Evolutionary conservation across 2,113 vertebrate species (phyloP), one percentile per base, ranked within the genome.

Genomic region (Malurus alboscapulatus): DNA sequence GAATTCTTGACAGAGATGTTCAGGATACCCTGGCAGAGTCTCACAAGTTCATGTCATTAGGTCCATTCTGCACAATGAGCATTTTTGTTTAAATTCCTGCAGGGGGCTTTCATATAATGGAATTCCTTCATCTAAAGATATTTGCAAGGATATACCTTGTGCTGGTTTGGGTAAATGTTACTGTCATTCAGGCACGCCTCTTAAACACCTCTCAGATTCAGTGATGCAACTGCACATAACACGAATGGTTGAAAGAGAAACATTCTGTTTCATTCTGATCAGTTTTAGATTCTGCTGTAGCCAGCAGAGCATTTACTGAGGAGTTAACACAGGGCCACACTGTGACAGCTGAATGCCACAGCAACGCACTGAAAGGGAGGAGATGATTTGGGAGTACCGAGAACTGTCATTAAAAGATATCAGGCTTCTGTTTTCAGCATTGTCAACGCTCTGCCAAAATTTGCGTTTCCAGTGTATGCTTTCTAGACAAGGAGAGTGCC

Each of bases 101-200:
- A 0, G 11, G 10, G 2, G 3, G 2, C 15, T 77, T 81, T 84
- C 29, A 40, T 24, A 12, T 21, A 5, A 77, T 7, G 27, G 19
- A 80, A 38, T 71, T 8, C 13, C 55, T 87, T 53, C 47, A 57
- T 10, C n/a, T 45, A 26, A 22, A 78, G 38, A 42, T 66, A 55
- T 54, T 84, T 72, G 25, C 79, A 77, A 11, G 20, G 4, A 44
- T 7, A 25, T 29, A 48, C 3, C 68, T 88, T 45, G 22, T 42
- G 12, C 14, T 53, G 30, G 6, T 36, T 61, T 74, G 58, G 40
- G 20, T 53, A 57, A 42, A 68, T 14, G 9, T 21, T 42, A n/a
- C 1, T 2, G 12, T 72, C 26, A 40, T 59, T 76, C 47, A 72
- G 79, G 27, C 10, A 50, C 0, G 0, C 18, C 53, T 58, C 30